Percentiles rank a stretch among this genome's conserved stretches.
Evolutionary conservation across 2,113 vertebrate species (phyloP).

Genomic region (Anhinga anhinga): DNA sequence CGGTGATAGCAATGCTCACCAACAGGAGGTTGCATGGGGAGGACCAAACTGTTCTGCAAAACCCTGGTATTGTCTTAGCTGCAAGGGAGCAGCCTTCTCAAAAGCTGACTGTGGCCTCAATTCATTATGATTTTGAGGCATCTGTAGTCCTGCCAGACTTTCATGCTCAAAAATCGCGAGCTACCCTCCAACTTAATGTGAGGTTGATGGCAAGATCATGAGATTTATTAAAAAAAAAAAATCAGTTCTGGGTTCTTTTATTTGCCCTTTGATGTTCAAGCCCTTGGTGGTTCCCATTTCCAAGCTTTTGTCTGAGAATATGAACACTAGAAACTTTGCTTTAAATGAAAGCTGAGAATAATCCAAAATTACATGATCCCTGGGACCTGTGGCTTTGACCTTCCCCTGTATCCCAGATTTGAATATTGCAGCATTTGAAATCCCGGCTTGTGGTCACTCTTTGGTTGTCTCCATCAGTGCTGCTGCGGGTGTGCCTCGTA

Average conservation of each 20-base stretch:
- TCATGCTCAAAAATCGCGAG: neutral
- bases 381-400: neutral
- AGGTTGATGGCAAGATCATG: slow-evolving; percentile 25
- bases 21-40: neutral
- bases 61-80: neutral
- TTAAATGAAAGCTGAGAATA: neutral
- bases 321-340: neutral
- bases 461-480: neutral
- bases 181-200: slow-evolving; percentile 11
- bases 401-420: neutral
- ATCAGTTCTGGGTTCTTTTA: slow-evolving; percentile 9
- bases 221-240: neutral
- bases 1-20: neutral
- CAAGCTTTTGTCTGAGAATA: slow-evolving; percentile 22
- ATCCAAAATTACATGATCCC: neutral
- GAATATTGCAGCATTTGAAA: neutral
- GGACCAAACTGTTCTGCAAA: neutral
- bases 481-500: neutral
- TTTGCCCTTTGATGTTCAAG: slow-evolving; percentile 42
- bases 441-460: neutral
- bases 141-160: slow-evolving; percentile 20
- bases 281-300: slow-evolving; percentile 7
- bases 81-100: neutral
- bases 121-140: slow-evolving; percentile 8
- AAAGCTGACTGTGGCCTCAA: neutral